Percentiles rank a stretch among this genome's conserved stretches.
phyloP scores from a whole-genome alignment of 2,113 vertebrate species.

The Megaleporinus macrocephalus region DNA sequence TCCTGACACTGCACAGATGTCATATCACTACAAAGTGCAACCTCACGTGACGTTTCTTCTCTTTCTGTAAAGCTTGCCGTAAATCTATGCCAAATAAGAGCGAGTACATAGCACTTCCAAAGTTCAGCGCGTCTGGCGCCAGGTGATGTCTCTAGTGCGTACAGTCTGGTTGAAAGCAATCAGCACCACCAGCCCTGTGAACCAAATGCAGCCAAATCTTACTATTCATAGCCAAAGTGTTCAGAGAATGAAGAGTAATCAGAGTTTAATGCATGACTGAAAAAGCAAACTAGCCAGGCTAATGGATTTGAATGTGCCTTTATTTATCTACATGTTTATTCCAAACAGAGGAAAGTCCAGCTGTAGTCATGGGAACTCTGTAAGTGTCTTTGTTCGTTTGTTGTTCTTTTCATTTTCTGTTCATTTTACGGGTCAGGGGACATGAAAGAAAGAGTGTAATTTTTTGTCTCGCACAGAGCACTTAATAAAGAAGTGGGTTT shows the following conservation, averaged over 20 bases:
- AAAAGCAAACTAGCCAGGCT: conserved; percentile 15
- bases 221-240: conserved; percentile 28
- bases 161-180: conserved; percentile 23
- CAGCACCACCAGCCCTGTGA: conserved; percentile 19
- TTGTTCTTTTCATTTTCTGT: conserved; percentile 49
- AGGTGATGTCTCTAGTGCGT: background rate
- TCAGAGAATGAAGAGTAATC: conserved; percentile 3
- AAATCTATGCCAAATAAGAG: background rate
- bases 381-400: conserved; percentile 15
- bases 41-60: background rate
- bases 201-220: background rate
- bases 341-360: conserved; percentile 58
- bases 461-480: conserved; percentile 71
- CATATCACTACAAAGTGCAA: conserved; percentile 16
- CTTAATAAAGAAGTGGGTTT: conserved; percentile 65
- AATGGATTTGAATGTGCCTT: conserved; percentile 67
- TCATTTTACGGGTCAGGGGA: conserved; percentile 40
- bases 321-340: conserved; percentile 63
- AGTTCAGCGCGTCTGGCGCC: background rate
- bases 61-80: background rate
- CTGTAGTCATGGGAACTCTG: conserved; percentile 18
- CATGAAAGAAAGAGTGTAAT: conserved; percentile 43
- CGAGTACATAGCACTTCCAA: background rate
- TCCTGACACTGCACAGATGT: background rate
- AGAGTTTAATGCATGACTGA: background rate